Percentiles rank a stretch among this genome's conserved stretches.
These are phyloP conservation scores for Ceyx cyanopectus DNA, from an alignment of 2,113 vertebrate species.

Conservation along the genomic window DNA sequence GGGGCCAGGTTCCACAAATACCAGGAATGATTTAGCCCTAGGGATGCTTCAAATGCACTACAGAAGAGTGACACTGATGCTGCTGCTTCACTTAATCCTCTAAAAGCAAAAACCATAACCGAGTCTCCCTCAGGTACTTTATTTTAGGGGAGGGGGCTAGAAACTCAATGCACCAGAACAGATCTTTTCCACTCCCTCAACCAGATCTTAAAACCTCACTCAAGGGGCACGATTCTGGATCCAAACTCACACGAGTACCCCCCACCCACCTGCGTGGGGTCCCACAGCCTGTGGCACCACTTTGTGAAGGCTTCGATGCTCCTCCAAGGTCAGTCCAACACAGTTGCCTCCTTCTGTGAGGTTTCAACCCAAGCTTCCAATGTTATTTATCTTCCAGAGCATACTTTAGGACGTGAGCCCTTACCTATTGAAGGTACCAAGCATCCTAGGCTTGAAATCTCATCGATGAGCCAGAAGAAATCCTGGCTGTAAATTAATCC, in stretches of 20 bases:
- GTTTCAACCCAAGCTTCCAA: not conserved
- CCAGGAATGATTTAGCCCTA: not conserved
- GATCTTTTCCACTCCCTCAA: not conserved
- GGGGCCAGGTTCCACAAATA: conserved; percentile 8
- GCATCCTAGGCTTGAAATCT: not conserved
- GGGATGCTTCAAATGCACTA: conserved; percentile 8
- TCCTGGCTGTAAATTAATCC: not conserved
- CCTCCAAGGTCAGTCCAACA: not conserved
- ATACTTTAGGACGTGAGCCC: rapidly evolving
- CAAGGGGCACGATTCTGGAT: not conserved
- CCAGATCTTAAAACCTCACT: not conserved
- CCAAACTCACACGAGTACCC: not conserved
- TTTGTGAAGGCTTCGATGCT: not conserved
- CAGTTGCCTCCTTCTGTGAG: not conserved
- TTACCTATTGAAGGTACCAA: rapidly evolving
- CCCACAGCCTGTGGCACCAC: not conserved
- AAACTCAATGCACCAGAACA: not conserved
- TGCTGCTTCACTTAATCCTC: conserved; percentile 40
- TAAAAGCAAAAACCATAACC: conserved; percentile 42
- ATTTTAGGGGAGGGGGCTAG: not conserved
- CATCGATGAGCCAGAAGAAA: not conserved
- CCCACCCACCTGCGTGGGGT: not conserved
- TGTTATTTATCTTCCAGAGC: not conserved
- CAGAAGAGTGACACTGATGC: conserved; percentile 12
- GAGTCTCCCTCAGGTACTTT: not conserved